Evolutionary conservation across 2,113 vertebrate genomes (phyloP), one percentile per base, ranked within the genome.

Genomic region (Scophthalmus maximus): DNA sequence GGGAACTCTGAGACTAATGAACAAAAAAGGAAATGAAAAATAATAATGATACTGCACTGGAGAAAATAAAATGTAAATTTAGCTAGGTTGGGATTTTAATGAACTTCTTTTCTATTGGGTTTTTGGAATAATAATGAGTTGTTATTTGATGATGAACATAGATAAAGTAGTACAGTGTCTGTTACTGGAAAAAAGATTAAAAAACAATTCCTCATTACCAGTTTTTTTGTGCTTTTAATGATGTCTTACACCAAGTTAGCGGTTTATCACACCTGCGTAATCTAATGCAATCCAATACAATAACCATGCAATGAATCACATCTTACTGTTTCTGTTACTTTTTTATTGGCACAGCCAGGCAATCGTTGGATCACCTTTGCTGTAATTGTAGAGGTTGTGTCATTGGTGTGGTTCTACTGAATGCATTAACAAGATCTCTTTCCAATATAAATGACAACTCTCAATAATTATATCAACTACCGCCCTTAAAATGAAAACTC

Each of bases 1-100:
- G 57, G 20, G 68, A 78, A 64, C 29, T 61, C 11, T 25, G 15
- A 53, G 8, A 70, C 38, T 64, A 40, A 52, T 61, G 63, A 75
- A 78, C 32, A 15, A 65, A 38, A 73, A 70, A 66, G 53, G 5
- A 25, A 9, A 44, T 58, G 62, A 36, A 44, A 36, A 23, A 53
- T 40, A 26, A 68, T 25, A 26, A 50, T 61, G 10, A 64, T 34
- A 20, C 25, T 65, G 22, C 29, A 64, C 18, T 20, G 23, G 25
- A 36, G 30, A 70, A 26, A 57, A 76, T 27, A 29, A 63, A 25
- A 68, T 70, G 40, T 40, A 36, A 36, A 62, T 67, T 56, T 60
- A 36, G 22, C 17, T 11, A 36, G 23, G 52, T 55, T 5, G 5
- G 0, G 30, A 29, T 65, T 73, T 74, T 55, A 36, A 64, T 73